Evolutionary conservation across 2,888 invertebrate species (phyloP).

Genomic region (Pelosia muscerda): DNA sequence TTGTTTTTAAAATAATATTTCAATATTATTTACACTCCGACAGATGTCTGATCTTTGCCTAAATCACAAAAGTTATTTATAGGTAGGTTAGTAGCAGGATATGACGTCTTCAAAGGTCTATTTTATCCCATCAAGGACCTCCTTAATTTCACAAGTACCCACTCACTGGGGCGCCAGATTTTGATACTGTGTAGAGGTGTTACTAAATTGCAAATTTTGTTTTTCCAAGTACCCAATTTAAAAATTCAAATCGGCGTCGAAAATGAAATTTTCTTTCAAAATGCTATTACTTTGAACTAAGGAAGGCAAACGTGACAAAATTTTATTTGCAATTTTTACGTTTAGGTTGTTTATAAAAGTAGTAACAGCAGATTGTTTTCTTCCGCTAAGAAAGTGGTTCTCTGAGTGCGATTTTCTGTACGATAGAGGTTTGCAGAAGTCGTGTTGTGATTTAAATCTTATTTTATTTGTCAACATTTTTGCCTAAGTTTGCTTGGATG

Average conservation of each 20-base stretch:
- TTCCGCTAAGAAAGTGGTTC: background rate
- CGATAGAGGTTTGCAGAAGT: background rate
- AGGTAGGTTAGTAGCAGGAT: background rate
- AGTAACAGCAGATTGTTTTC: background rate
- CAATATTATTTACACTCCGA: too few relatives aligned
- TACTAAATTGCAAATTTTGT: slow-evolving; percentile 14
- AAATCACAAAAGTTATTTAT: background rate
- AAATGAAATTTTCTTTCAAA: slow-evolving; percentile 22
- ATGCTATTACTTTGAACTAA: slow-evolving; percentile 21
- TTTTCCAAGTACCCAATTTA: slow-evolving; percentile 21
- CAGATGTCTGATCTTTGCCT: background rate
- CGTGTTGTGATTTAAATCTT: too few relatives aligned
- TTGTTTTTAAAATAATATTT: too few relatives aligned
- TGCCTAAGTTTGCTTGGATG: too few relatives aligned
- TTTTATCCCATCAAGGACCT: background rate
- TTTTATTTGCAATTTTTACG: background rate
- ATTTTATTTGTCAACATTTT: too few relatives aligned
- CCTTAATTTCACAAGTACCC: background rate
- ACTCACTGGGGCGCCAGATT: slow-evolving; percentile 2
- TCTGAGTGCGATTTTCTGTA: background rate
- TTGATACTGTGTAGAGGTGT: slow-evolving; percentile 9
- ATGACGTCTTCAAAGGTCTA: background rate
- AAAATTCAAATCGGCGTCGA: slow-evolving; percentile 21
- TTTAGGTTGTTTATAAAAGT: background rate
- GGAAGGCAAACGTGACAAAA: slow-evolving; percentile 16